Conservation (phyloP, 2,113 vertebrate genomes). For the Labrus mixtus region DNA sequence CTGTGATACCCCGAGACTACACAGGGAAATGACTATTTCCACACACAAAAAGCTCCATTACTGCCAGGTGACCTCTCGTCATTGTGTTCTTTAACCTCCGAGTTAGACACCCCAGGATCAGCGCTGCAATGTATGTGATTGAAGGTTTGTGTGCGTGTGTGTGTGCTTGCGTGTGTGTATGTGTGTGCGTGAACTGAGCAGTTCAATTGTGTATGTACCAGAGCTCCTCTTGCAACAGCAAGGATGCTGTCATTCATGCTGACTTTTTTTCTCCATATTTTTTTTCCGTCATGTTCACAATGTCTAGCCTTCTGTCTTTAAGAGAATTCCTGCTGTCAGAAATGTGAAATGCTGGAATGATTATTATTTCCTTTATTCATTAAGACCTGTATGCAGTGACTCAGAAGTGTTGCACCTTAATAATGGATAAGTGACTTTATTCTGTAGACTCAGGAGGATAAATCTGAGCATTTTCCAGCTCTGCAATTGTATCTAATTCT, state of each 20-base stretch:
- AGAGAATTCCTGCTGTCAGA: slow-evolving; percentile 35
- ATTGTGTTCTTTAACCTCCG: slow-evolving; percentile 76
- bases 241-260: slow-evolving; percentile 67
- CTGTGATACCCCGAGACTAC: slow-evolving; percentile 74
- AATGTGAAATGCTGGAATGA: slow-evolving; percentile 31
- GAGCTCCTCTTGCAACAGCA: slow-evolving; percentile 38
- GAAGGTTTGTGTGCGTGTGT: slow-evolving; percentile 45
- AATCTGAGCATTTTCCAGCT: slow-evolving; percentile 25
- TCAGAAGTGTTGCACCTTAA: slow-evolving; percentile 2
- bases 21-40: slow-evolving; percentile 83
- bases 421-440: slow-evolving; percentile 7
- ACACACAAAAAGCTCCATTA: slow-evolving; percentile 84
- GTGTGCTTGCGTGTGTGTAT: slow-evolving; percentile 15
- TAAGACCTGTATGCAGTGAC: slow-evolving; percentile 24
- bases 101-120: slow-evolving; percentile 62
- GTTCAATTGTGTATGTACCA: slow-evolving; percentile 52
- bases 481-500: not conserved
- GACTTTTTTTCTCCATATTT: slow-evolving; percentile 32
- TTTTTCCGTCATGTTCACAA: slow-evolving; percentile 36
- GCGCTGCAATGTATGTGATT: slow-evolving; percentile 32
- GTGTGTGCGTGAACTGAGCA: slow-evolving; percentile 7
- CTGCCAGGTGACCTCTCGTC: slow-evolving; percentile 75
- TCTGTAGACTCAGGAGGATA: not conserved
- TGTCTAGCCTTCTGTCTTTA: slow-evolving; percentile 55
- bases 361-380: slow-evolving; percentile 36